Base-by-base conservation (phyloP, 2,888 invertebrate genomes). In the Petrolisthes cinctipes region DNA sequence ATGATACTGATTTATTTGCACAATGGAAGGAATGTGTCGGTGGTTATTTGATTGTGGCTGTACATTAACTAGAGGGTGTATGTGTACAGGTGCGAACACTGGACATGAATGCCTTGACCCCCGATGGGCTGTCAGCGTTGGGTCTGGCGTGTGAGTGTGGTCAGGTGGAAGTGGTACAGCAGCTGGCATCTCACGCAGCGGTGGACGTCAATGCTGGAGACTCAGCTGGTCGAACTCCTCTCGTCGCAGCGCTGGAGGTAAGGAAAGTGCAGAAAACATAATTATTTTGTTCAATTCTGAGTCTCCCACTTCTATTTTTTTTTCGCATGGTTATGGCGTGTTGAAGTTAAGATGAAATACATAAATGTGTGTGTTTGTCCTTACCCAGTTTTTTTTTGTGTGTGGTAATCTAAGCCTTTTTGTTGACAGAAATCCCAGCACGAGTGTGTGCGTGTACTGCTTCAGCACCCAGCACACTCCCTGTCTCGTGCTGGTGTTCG, bases 241-340 rank as follows among this genome's bases (percentile, higher is more conserved):
- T 90, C 5, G 90, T 90, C 0, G 89, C 89, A 14, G 89, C 90
- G 7, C 86, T 90, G 14, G 90, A 90, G 89, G 90, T 90, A 76
- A n/a, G 76, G 51, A 76, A 11, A 9, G 37, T 37, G 2, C 23
- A 66, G 51, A 37, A 54, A 6, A 54, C 37, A 37, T 37, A 37
- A 1, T 2, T 37, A 37, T 37, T 37, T 37, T 1, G 37, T 37
- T 37, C 37, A 37, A 37, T 2, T 37, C 37, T 37, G 37, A 1
- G 37, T 37, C 37, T 37, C 37, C 37, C 37, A 1, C 37, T 2
- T 37, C 37, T 17, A 66, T 11, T 66, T 66, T 5, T 80, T 9
- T 51, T 20, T 56, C 54, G 4, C 1, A 51, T 1, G 6, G 53
- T 7, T 17, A 17, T 20, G 7, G 78, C 17, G 78, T 37, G 37